A percentile compares a stretch with the other conserved stretches of the same genome.
Evolutionary conservation across 2,797 vertebrate species (phyloP).

Genomic region (Hemitrygon akajei): DNA sequence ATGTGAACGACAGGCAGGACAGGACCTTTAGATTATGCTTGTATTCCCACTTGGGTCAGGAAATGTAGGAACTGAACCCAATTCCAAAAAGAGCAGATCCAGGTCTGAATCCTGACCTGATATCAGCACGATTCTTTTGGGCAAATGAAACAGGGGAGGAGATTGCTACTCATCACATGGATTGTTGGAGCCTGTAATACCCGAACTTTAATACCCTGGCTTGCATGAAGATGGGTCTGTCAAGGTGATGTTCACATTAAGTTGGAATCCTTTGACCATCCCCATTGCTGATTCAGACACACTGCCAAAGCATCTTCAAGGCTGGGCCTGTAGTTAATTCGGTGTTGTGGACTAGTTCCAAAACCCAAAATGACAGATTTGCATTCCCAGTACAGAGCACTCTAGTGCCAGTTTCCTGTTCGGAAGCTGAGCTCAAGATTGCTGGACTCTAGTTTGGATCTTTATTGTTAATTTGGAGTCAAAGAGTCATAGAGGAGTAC

Average conservation of each 20-base stretch:
- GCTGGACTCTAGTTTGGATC: not conserved
- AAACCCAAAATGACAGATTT: not conserved
- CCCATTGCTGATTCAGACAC: not conserved
- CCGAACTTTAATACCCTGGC: not conserved
- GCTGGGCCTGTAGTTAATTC: not conserved
- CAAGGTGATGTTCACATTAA: not conserved
- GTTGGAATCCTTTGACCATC: not conserved
- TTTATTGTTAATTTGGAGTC: not conserved
- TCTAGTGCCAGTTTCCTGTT: not conserved
- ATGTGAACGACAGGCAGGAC: not conserved
- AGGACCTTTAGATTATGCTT: not conserved
- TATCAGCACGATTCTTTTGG: not conserved
- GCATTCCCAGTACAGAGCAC: not conserved
- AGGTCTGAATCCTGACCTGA: not conserved
- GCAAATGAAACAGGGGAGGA: not conserved
- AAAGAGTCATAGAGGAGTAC: no score
- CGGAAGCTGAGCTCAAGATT: not conserved
- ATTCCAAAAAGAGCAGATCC: not conserved
- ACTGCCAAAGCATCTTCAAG: not conserved
- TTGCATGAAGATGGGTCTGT: not conserved
- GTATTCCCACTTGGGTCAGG: not conserved
- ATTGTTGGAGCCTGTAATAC: not conserved
- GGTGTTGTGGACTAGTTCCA: not conserved
- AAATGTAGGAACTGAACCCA: not conserved
- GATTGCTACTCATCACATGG: not conserved